These are phyloP conservation scores for Atherix ibis DNA, from an alignment of 2,888 invertebrate species.

Conservation along the genomic window DNA sequence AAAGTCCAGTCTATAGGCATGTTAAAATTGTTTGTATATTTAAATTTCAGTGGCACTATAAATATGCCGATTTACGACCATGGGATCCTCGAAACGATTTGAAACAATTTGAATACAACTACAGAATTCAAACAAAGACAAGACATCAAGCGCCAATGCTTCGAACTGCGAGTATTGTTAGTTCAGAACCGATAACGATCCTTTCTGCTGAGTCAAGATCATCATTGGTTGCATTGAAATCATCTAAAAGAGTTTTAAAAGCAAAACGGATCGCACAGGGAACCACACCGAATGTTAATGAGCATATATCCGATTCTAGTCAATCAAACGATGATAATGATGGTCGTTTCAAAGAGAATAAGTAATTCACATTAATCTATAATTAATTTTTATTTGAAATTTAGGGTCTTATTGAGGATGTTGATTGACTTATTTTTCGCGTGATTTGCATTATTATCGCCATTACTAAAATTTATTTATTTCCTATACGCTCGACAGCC, in stretches of 20 bases:
- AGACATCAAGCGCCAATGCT: constrained; percentile 59
- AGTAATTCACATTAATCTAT: constrained; percentile 1
- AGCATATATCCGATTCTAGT: constrained; percentile 38
- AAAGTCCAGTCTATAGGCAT: background rate
- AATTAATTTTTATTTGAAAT: background rate
- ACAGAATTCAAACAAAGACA: constrained; percentile 61
- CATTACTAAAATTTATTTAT: too few relatives aligned
- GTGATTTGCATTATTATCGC: too few relatives aligned
- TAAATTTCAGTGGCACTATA: constrained; percentile 48
- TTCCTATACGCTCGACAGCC: too few relatives aligned
- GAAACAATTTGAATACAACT: constrained; percentile 72
- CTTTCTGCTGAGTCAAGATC: constrained; percentile 37
- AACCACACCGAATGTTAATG: constrained; percentile 34
- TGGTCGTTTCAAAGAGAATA: constrained; percentile 5
- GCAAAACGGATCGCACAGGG: constrained; percentile 34
- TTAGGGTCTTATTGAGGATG: too few relatives aligned
- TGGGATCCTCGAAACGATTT: constrained; percentile 81
- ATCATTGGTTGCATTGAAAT: constrained; percentile 35
- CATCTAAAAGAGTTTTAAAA: constrained; percentile 35
- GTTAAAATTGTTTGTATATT: background rate
- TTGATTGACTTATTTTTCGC: too few relatives aligned
- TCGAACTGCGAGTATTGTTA: constrained; percentile 52
- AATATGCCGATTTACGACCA: constrained; percentile 63
- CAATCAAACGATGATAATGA: constrained; percentile 23
- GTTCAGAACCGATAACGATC: constrained; percentile 40